phyloP scores from a whole-genome alignment of 2,888 invertebrate species.

The Heliconius sara region DNA sequence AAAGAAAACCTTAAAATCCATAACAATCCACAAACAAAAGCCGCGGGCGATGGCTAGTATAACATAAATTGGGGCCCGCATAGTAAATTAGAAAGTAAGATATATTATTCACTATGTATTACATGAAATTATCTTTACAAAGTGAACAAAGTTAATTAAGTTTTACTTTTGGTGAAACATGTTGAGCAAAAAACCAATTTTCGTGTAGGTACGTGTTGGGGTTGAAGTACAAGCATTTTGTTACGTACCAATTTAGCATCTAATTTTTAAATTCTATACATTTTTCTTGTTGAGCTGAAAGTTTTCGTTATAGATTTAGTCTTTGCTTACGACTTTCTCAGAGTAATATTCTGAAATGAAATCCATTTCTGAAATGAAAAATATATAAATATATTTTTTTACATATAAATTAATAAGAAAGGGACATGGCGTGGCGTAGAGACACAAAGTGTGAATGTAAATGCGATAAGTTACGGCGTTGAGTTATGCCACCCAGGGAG shows the following conservation, averaged over 20 bases:
- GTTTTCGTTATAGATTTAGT: neutral
- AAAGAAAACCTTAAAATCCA: neutral
- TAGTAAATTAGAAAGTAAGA: constrained; percentile 1
- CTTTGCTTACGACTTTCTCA: neutral
- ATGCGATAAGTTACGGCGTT: too few relatives aligned
- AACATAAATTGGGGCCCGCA: neutral
- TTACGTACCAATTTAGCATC: neutral
- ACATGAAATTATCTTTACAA: constrained; percentile 15
- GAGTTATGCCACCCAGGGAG: too few relatives aligned
- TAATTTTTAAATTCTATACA: neutral
- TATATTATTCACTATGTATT: constrained; percentile 17
- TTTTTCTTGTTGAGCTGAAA: neutral
- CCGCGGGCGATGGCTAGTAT: neutral
- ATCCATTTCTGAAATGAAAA: constrained; percentile 1
- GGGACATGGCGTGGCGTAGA: too few relatives aligned
- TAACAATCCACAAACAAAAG: neutral
- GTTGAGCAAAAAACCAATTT: constrained; percentile 20
- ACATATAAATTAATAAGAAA: neutral
- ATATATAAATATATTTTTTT: neutral
- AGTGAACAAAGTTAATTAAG: constrained; percentile 22
- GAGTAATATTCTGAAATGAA: neutral
- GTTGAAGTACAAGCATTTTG: neutral
- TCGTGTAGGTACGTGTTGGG: constrained; percentile 1
- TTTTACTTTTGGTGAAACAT: constrained; percentile 18
- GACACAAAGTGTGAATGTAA: too few relatives aligned